Percentiles rank a stretch among this genome's conserved stretches.
Conservation (phyloP, 2,113 vertebrate species). For the Oceanites oceanicus region DNA sequence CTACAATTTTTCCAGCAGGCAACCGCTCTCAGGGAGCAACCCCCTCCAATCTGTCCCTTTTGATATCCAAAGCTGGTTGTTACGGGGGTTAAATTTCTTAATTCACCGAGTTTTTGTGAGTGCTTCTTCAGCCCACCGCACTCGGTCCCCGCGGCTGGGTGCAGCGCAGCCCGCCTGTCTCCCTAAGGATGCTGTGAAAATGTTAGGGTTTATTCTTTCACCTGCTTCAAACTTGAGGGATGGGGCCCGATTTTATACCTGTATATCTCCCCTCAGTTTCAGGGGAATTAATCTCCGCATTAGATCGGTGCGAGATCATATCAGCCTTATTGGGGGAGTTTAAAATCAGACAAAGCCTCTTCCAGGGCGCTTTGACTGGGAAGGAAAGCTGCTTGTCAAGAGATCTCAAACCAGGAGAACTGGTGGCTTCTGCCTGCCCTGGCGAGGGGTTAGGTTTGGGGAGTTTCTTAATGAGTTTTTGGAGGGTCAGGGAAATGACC, state of each 20-base stretch:
- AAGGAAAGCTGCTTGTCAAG: not conserved
- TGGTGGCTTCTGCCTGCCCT: slow-evolving; percentile 25
- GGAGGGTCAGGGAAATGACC: slow-evolving; percentile 31
- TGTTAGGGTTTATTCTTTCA: not conserved
- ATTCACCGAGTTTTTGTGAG: not conserved
- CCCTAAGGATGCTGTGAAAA: not conserved
- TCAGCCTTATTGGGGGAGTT: not conserved
- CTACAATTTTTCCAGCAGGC: slow-evolving; percentile 26
- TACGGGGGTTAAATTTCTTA: slow-evolving; percentile 23
- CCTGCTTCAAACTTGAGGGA: not conserved
- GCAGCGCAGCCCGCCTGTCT: not conserved
- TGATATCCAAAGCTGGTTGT: slow-evolving; percentile 28
- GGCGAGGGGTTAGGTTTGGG: not conserved
- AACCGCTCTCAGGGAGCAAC: not conserved
- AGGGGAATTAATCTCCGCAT: not conserved
- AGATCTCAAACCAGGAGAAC: not conserved
- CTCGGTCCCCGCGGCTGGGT: not conserved
- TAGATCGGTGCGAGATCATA: not conserved
- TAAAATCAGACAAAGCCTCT: slow-evolving; percentile 9
- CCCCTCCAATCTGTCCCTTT: slow-evolving; percentile 24
- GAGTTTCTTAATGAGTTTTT: slow-evolving; percentile 32
- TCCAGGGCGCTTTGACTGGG: not conserved
- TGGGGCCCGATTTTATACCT: not conserved
- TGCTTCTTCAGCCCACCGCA: not conserved
- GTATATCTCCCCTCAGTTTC: not conserved